phyloP scores from a whole-genome alignment of 2,797 vertebrate genomes.

The Typhlichthys eigenmanni region DNA sequence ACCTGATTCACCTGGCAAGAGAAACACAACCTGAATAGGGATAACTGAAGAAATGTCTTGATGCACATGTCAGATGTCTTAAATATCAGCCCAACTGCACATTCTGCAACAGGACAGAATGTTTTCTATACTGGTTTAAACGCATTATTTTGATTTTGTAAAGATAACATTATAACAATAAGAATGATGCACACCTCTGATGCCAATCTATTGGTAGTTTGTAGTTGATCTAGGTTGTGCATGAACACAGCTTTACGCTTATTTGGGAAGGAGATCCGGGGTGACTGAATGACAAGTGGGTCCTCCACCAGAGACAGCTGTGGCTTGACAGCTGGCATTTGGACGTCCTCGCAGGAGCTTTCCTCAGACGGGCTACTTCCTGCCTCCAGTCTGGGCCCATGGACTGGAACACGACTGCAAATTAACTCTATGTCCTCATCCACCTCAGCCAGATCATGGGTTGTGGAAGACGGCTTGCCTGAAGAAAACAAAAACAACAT shows the following conservation, averaged over 20 bases:
- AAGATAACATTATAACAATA: background rate
- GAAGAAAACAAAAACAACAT: background rate
- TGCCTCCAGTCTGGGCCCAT: background rate
- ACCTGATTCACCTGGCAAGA: conserved; percentile 61
- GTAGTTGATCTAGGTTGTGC: conserved; percentile 14
- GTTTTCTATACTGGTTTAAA: background rate
- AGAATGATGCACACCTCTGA: conserved; percentile 46
- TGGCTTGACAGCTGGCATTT: background rate
- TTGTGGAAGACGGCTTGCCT: conserved; percentile 11
- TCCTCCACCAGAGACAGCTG: conserved; percentile 58
- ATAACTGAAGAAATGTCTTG: background rate
- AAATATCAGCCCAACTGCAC: no score
- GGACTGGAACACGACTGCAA: background rate
- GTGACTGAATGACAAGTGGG: conserved; percentile 66
- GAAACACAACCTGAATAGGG: background rate
- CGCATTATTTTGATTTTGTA: background rate
- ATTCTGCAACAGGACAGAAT: no score
- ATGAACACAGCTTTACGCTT: conserved; percentile 46
- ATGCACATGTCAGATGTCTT: no score
- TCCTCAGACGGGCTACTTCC: conserved; percentile 8
- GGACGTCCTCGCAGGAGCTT: background rate
- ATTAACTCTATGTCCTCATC: conserved; percentile 5
- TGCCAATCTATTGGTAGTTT: conserved; percentile 16
- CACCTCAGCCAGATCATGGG: background rate
- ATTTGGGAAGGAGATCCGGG: conserved; percentile 68